These are phyloP conservation scores for Hozukius guyotensis DNA, from an alignment of 2,797 vertebrate genomes.

Conservation along the genomic window DNA sequence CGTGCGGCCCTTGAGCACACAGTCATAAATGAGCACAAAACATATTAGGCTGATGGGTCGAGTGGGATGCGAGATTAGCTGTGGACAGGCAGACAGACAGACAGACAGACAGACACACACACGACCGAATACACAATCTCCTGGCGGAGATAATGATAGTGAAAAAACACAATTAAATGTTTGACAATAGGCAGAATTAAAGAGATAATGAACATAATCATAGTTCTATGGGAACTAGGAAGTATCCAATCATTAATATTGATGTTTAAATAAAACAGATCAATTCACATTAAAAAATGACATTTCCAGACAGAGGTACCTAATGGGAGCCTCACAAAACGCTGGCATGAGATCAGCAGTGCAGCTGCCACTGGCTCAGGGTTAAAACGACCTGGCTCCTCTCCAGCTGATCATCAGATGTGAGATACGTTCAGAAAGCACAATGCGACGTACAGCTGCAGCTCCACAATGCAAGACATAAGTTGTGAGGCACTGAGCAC, in stretches of 20 bases:
- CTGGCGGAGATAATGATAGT: background rate
- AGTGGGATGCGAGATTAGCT: background rate
- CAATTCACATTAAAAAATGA: background rate
- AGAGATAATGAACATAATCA: background rate
- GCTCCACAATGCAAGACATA: conserved; percentile 3
- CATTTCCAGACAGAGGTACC: background rate
- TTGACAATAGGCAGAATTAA: background rate
- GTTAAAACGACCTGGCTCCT: conserved; percentile 26
- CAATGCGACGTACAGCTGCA: conserved; percentile 19
- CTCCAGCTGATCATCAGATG: conserved; percentile 21
- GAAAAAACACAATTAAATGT: background rate
- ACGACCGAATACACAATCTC: background rate
- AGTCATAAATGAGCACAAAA: background rate
- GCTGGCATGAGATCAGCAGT: conserved; percentile 24
- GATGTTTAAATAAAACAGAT: background rate
- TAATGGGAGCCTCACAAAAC: background rate
- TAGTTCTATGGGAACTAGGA: background rate
- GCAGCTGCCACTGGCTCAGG: conserved; percentile 19
- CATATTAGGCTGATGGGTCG: background rate
- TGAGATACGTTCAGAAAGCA: conserved; percentile 5
- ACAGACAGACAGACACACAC: background rate
- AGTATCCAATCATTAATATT: background rate
- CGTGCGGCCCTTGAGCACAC: background rate
- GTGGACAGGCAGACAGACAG: background rate
- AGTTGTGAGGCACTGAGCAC: conserved; percentile 33